Conservation (phyloP, 2,113 vertebrate species). For the Rattus rattus region DNA sequence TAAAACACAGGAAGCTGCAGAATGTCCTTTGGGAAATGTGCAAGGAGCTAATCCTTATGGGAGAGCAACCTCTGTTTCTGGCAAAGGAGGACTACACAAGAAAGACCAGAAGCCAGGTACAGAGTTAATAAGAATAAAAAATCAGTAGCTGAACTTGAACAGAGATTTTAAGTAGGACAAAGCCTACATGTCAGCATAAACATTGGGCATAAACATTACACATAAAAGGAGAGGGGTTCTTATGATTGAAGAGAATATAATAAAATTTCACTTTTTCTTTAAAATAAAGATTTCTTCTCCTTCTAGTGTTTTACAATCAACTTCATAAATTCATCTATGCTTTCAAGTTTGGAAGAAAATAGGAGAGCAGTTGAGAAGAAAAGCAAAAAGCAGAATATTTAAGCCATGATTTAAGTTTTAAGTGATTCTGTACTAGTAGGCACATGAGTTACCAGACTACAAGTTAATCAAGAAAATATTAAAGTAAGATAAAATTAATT, state of each 20-base stretch:
- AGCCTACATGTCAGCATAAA: background rate
- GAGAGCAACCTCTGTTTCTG: background rate
- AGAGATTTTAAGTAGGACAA: too few relatives aligned
- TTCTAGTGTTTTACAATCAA: background rate
- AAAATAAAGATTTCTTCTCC: background rate
- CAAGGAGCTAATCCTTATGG: background rate
- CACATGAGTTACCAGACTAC: background rate
- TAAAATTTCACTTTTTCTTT: background rate
- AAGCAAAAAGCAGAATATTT: background rate
- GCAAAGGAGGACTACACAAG: background rate
- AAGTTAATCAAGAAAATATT: background rate
- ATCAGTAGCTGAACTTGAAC: background rate
- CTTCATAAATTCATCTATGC: background rate
- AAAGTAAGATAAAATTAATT: background rate
- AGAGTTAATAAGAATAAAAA: background rate
- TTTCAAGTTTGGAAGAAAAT: background rate
- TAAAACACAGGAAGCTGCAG: background rate
- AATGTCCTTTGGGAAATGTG: background rate
- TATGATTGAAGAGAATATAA: background rate
- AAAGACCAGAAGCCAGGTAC: background rate
- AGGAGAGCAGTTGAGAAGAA: background rate
- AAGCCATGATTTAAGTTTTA: background rate
- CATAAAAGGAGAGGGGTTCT: background rate
- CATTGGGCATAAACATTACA: background rate
- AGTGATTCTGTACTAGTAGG: background rate